Evolutionary conservation across 2,888 invertebrate genomes (phyloP).

Genomic region (Eilema caniola): DNA sequence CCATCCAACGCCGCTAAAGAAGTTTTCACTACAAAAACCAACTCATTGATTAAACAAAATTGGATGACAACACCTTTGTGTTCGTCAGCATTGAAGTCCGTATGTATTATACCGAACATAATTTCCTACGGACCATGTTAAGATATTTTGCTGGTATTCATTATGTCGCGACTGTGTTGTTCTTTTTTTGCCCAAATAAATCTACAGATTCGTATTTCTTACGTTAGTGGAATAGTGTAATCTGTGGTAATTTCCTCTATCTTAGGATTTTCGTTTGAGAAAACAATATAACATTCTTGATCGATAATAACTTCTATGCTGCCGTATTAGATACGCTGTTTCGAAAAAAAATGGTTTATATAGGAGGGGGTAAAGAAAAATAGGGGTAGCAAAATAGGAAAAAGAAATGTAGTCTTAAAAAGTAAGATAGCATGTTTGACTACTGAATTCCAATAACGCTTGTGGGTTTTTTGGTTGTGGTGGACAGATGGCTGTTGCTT

Average conservation of each 20-base stretch:
- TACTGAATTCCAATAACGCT: too few relatives aligned
- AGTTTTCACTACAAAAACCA: too few relatives aligned
- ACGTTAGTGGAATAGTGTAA: constrained; percentile 47
- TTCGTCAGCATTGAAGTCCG: background rate
- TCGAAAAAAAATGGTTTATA: too few relatives aligned
- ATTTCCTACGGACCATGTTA: constrained; percentile 40
- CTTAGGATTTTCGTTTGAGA: constrained; percentile 51
- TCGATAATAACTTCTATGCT: background rate
- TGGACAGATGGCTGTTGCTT: too few relatives aligned
- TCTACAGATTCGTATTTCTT: constrained; percentile 55
- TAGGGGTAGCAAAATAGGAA: too few relatives aligned
- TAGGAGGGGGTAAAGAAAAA: too few relatives aligned
- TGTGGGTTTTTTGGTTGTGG: too few relatives aligned
- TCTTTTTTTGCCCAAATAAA: constrained; percentile 49
- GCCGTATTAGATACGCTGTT: too few relatives aligned
- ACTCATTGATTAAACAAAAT: background rate
- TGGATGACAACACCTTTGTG: background rate
- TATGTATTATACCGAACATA: constrained; percentile 28
- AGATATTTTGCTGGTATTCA: constrained; percentile 62
- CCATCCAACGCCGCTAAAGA: too few relatives aligned
- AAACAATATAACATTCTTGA: constrained; percentile 26
- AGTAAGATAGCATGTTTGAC: too few relatives aligned
- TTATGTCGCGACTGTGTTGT: constrained; percentile 53
- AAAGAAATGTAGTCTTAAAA: too few relatives aligned
- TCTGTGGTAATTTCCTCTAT: constrained; percentile 51